Evolutionary conservation across 2,113 vertebrate species (phyloP).

Genomic region (Ariopsis seemanni): DNA sequence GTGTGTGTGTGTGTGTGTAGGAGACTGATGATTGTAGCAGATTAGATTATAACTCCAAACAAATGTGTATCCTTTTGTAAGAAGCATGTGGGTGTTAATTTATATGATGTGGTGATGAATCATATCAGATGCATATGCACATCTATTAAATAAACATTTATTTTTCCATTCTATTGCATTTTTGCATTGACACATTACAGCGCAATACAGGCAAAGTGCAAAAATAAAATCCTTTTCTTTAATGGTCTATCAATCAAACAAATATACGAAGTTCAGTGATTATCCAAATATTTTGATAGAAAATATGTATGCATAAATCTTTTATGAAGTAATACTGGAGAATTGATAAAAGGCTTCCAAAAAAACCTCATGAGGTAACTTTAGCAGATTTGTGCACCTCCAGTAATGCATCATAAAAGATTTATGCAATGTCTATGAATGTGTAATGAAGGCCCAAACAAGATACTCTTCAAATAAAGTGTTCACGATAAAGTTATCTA

Average conservation of each 20-base stretch:
- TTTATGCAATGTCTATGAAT: not conserved
- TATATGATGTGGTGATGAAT: constrained; percentile 2
- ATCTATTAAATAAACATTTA: too few relatives aligned
- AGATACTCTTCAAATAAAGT: not conserved
- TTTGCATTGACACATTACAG: not conserved
- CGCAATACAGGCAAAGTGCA: too few relatives aligned
- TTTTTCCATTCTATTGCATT: not conserved
- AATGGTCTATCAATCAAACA: not conserved
- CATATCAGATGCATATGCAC: not conserved
- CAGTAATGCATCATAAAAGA: not conserved
- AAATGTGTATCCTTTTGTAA: not conserved
- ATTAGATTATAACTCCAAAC: constrained; percentile 4
- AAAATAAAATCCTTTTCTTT: not conserved
- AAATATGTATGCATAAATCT: not conserved
- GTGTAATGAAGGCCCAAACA: not conserved
- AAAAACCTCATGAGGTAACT: not conserved
- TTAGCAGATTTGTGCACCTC: too few relatives aligned
- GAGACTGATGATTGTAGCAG: not conserved
- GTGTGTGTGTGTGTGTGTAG: not conserved
- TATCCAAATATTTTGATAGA: not conserved
- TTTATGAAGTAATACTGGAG: not conserved
- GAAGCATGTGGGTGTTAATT: constrained; percentile 10
- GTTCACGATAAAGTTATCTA: not conserved
- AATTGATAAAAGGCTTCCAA: not conserved
- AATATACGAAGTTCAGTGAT: not conserved